Conservation (phyloP, 1,140 invertebrate species). For the Melanaphis sacchari region DNA sequence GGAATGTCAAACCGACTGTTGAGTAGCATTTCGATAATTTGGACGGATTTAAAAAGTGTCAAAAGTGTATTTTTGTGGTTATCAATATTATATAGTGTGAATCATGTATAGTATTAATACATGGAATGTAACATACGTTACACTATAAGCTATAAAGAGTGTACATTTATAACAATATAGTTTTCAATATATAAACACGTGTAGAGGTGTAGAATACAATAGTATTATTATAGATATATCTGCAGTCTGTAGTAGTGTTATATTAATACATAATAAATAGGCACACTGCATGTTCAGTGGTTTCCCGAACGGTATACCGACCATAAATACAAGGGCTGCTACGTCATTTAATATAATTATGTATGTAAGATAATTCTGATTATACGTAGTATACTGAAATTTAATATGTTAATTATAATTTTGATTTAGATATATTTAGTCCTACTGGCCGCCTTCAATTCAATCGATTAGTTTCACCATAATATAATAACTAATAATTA, state of each 20-base stretch:
- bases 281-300: background rate
- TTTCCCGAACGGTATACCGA: background rate
- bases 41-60: too few relatives aligned
- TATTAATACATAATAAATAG: background rate
- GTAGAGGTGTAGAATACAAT: background rate
- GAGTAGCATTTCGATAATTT: too few relatives aligned
- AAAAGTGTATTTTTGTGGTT: too few relatives aligned
- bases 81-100: too few relatives aligned
- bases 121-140: too few relatives aligned
- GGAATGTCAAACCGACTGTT: too few relatives aligned
- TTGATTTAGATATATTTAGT: background rate
- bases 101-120: too few relatives aligned
- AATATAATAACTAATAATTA: background rate
- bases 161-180: background rate
- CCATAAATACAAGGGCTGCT: background rate
- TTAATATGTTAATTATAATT: background rate
- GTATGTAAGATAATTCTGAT: background rate
- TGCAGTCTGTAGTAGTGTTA: background rate
- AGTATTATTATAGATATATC: background rate
- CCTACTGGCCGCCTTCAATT: background rate
- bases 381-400: background rate
- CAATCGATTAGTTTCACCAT: slow-evolving; percentile 16
- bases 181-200: background rate
- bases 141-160: too few relatives aligned
- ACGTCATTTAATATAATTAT: slow-evolving; percentile 48